Evolutionary conservation across 2,888 invertebrate species (phyloP).

Genomic region (Xestoiulus laeticollis): DNA sequence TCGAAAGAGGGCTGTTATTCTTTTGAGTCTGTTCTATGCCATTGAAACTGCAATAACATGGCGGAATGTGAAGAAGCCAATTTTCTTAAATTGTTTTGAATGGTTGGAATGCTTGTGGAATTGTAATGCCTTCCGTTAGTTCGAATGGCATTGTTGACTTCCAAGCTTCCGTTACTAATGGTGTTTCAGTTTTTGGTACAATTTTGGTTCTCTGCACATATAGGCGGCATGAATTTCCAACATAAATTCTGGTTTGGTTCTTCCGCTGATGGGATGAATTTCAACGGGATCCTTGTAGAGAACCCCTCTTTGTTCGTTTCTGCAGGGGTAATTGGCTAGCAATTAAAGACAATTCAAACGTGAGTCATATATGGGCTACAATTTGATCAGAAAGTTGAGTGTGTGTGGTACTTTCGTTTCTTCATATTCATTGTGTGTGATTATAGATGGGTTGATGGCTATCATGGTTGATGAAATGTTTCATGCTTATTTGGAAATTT

Average conservation of each 20-base stretch:
- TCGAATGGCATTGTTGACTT: too few species aligned
- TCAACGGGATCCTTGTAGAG: background rate
- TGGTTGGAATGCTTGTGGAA: too few species aligned
- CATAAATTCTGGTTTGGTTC: background rate
- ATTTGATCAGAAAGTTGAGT: constrained; percentile 1
- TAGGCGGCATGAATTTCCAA: background rate
- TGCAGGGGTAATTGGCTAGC: background rate
- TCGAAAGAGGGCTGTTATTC: too few species aligned
- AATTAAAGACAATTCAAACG: constrained; percentile 13
- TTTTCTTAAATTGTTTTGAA: too few species aligned
- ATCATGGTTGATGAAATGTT: constrained; percentile 37
- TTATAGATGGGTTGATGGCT: constrained; percentile 1
- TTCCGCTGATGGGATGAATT: background rate
- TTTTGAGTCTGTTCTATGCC: too few species aligned
- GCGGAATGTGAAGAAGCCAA: too few species aligned
- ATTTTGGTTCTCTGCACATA: too few species aligned
- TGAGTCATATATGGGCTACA: constrained; percentile 1
- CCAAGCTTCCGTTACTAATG: too few species aligned
- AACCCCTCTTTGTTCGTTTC: background rate
- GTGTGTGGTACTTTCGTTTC: constrained; percentile 19
- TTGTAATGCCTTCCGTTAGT: too few species aligned
- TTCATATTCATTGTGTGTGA: background rate
- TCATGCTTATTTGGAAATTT: constrained; percentile 34
- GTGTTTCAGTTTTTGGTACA: too few species aligned
- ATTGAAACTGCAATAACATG: too few species aligned